Conservation (phyloP, 2,888 invertebrate genomes). For the Mystacides longicornis region DNA sequence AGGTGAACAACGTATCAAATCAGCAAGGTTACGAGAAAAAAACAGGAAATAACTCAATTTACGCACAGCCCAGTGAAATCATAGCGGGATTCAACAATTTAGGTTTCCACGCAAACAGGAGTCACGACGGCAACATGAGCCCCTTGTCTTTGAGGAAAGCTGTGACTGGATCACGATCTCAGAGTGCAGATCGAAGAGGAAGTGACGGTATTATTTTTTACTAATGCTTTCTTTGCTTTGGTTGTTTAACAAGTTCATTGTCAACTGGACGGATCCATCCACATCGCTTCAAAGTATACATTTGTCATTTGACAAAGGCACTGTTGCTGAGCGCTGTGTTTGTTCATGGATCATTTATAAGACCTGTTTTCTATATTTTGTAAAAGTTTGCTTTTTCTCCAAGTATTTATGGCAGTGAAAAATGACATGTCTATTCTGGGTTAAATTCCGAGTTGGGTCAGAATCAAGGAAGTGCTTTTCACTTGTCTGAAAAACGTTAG, state of each 20-base stretch:
- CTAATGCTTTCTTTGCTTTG: not conserved
- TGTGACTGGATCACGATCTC: conserved; percentile 47
- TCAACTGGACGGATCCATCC: no score
- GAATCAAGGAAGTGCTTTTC: no score
- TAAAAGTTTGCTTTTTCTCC: no score
- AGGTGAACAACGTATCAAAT: conserved; percentile 12
- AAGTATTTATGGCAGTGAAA: no score
- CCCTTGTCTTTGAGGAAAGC: conserved; percentile 46
- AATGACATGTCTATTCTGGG: no score
- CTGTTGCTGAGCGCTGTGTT: no score
- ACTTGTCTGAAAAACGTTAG: no score
- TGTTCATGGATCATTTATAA: no score
- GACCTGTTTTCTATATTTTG: no score
- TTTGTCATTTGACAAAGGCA: no score
- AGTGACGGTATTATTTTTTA: conserved; percentile 40
- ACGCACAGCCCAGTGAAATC: conserved; percentile 51
- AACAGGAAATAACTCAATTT: conserved; percentile 26
- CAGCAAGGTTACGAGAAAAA: conserved; percentile 20
- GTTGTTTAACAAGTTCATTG: not conserved
- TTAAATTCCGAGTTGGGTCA: no score
- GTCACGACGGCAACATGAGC: conserved; percentile 33
- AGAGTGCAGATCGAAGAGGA: conserved; percentile 53
- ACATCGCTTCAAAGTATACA: no score
- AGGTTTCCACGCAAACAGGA: conserved; percentile 30
- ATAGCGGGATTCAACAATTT: conserved; percentile 32